Percentiles rank a stretch among this genome's conserved stretches.
These are phyloP conservation scores for Lophura nycthemera DNA, from an alignment of 2,113 vertebrate species.

Conservation along the genomic window DNA sequence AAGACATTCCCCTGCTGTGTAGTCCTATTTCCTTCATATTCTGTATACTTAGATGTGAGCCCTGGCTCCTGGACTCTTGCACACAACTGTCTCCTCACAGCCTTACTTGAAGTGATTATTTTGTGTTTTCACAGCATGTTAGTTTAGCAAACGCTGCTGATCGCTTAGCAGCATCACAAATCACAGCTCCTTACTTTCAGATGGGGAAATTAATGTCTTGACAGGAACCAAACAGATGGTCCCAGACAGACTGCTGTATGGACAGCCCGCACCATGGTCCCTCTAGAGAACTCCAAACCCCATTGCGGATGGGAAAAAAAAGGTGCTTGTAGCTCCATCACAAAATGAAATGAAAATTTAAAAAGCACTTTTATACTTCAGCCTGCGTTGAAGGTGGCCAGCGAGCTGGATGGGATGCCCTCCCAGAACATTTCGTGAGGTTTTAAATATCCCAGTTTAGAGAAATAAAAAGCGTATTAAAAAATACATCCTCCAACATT, in stretches of 20 bases:
- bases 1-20: not conserved
- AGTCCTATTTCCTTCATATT: not conserved
- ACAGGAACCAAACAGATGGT: not conserved
- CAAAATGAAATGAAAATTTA: not conserved
- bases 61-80: fast-evolving
- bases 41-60: not conserved
- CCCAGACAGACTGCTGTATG: not conserved
- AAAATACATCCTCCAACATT: not conserved
- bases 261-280: not conserved
- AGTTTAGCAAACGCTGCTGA: constrained; percentile 31
- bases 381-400: not conserved
- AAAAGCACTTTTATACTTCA: not conserved
- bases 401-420: not conserved
- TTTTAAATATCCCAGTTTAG: constrained; percentile 42
- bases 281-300: not conserved
- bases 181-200: not conserved
- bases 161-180: not conserved
- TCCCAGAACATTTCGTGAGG: constrained; percentile 41
- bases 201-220: not conserved
- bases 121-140: not conserved
- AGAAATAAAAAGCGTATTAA: not conserved
- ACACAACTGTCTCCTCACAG: constrained; percentile 11
- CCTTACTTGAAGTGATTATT: not conserved
- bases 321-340: not conserved
- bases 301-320: not conserved